Evolutionary conservation across 2,797 vertebrate genomes (phyloP), one percentile per base, ranked within the genome.

Genomic region (Remorina albescens): DNA sequence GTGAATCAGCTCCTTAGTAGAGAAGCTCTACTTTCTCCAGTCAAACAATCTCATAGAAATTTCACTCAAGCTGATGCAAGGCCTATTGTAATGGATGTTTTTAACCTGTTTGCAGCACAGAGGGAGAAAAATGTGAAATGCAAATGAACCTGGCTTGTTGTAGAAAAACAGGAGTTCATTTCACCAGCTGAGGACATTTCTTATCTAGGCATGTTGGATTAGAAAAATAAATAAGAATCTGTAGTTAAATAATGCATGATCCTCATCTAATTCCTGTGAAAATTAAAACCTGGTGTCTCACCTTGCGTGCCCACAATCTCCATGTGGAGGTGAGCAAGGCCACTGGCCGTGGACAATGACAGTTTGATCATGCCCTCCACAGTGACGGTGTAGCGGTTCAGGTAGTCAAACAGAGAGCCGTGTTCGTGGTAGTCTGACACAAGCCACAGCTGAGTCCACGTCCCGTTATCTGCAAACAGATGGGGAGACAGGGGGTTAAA

Each of bases 281-380:
- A 23, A 10, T 10, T 23, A 44, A 46, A 61, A 37, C 30, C 30
- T 8, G 46, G 28, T 2, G 3, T 68, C 92, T 94, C 87, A 99
- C 98, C 98, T 90, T 99, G 98, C 5, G 98, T 99, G 21, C 98
- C 98, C 79, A 99, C 96, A 0, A 99, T 99, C 94, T 99, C 98
- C 98, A 99, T 99, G 85, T 99, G 98, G 51, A 99, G 95, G 76
- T 99, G 98, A 30, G 98, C 98, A 68, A 99, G 92, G 18, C 98
- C 98, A 0, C 97, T 99, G 80, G 98, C 98, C 1, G 98, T 96
- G 1, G 98, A 99, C 78, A 99, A 93, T 7, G 97, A 95, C 0
- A 99, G 93, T 68, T 98, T 99, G 87, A 99, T 98, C 97, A 99
- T 98, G 19, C 97, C 98, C 91, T 99, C 98, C 6, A 98, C 97